Base-by-base conservation (phyloP, 2,888 invertebrate species). In the Temnothorax unifasciatus region DNA sequence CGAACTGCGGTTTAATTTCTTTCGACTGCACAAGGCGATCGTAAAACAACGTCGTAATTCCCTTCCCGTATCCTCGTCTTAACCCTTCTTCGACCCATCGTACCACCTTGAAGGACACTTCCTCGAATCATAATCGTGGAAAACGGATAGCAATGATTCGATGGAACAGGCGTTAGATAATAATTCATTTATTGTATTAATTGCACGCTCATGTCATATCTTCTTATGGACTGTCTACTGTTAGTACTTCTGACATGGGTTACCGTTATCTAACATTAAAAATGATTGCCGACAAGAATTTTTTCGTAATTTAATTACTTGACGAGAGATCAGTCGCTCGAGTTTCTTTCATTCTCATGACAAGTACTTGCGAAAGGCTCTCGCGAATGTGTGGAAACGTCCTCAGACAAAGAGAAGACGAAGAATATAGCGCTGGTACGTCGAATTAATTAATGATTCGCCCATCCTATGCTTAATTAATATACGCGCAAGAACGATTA, bases 391-490 rank as follows among this genome's bases (percentile, higher is more conserved):
- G 13, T 44, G 18, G 4, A 54, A 66, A 47, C 3, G 34, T 77
- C 15, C 6, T n/a, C 4, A n/a, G 1, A 34, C 18, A 84, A 61
- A 50, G 63, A 57, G 18, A 64, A 41, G 29, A n/a, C 18, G 9
- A 54, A 38, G 57, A 57, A 57, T 41, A 9, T 41, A 66, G 29
- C 69, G 75, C 68, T 29, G 57, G 18, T 57, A 54, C 74, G 52
- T 52, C 73, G 59, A 66, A 66, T 73, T 81, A 86, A 91, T 90
- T 90, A 91, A 90, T 88, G 88, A 91, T 87, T 89, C 88, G 83
- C 87, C 83, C 85, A 86, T 90, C 85, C 85, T 86, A 81, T 84
- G 88, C 87, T 89, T 92, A 92, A 92, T 90, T 91, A 89, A 92
- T 92, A 90, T 89, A 90, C 86, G 84, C 86, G 87, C 85, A 79